phyloP scores from a whole-genome alignment of 1,140 invertebrate species.

The Drosophila bocki region DNA sequence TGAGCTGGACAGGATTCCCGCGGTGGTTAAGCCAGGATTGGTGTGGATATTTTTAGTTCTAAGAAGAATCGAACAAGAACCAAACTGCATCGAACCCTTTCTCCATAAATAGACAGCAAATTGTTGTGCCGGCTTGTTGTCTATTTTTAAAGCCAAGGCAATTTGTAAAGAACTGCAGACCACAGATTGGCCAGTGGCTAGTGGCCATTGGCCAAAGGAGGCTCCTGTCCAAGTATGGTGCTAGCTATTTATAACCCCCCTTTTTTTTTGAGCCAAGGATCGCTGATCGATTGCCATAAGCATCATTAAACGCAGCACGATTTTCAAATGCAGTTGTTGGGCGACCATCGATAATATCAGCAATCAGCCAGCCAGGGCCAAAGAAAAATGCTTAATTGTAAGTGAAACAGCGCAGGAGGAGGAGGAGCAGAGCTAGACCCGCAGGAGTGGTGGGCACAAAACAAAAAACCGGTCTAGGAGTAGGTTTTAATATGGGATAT shows the following conservation, averaged over 20 bases:
- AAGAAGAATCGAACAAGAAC: constrained; percentile 42
- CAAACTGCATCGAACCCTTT: constrained; percentile 33
- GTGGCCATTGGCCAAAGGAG: background rate
- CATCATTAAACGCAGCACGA: constrained; percentile 59
- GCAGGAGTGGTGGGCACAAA: background rate
- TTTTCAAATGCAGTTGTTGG: constrained; percentile 54
- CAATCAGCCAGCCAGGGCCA: constrained; percentile 40
- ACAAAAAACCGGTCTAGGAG: constrained; percentile 3
- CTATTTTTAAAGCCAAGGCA: constrained; percentile 59
- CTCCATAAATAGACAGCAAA: constrained; percentile 62
- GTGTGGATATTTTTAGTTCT: constrained; percentile 54
- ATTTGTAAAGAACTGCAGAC: constrained; percentile 52
- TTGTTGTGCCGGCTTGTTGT: constrained; percentile 39
- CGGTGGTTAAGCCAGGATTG: background rate
- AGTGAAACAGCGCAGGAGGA: constrained; percentile 8
- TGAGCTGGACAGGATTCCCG: constrained; percentile 37
- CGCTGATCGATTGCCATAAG: constrained; percentile 60
- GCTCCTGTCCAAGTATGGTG: background rate
- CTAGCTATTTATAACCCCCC: constrained; percentile 37
- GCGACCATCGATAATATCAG: constrained; percentile 47
- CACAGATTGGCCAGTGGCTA: background rate
- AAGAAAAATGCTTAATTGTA: constrained; percentile 61
- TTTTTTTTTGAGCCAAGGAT: constrained; percentile 21
- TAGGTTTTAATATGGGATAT: background rate
- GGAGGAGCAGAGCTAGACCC: constrained; percentile 3